Conservation (phyloP, 1,140 invertebrate genomes). For the Drepana arcuata region DNA sequence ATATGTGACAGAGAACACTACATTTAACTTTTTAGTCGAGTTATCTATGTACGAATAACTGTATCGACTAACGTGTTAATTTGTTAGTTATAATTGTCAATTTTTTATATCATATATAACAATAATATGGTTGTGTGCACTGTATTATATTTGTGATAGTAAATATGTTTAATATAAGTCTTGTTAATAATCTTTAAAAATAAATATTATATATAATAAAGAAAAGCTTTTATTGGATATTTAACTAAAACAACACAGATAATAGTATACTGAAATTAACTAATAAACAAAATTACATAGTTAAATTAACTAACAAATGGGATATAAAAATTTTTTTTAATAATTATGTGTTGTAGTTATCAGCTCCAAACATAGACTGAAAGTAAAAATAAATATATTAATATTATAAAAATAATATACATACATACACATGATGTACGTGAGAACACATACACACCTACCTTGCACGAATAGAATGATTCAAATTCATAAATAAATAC, state of each 20-base stretch:
- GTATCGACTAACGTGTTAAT: too few relatives aligned
- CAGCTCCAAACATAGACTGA: slow-evolving; percentile 64
- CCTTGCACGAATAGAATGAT: too few relatives aligned
- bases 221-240: slow-evolving; percentile 36
- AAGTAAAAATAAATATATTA: slow-evolving; percentile 33
- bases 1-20: too few relatives aligned
- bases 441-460: background rate
- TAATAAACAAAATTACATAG: background rate
- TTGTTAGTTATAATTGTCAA: slow-evolving; percentile 12
- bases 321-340: slow-evolving; percentile 9
- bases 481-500: too few relatives aligned
- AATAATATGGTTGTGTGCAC: slow-evolving; percentile 34
- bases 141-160: slow-evolving; percentile 27
- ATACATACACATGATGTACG: slow-evolving; percentile 3
- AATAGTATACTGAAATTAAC: too few relatives aligned
- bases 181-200: slow-evolving; percentile 36
- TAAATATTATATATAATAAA: slow-evolving; percentile 34
- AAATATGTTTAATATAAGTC: slow-evolving; percentile 38
- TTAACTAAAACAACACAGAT: slow-evolving; percentile 11
- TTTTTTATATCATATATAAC: too few relatives aligned
- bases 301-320: slow-evolving; percentile 4
- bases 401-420: slow-evolving; percentile 2
- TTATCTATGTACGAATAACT: too few relatives aligned
- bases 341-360: slow-evolving; percentile 53
- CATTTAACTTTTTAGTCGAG: too few relatives aligned